Evolutionary conservation across 2,113 vertebrate genomes (phyloP).

Genomic region (Notechis scutatus): DNA sequence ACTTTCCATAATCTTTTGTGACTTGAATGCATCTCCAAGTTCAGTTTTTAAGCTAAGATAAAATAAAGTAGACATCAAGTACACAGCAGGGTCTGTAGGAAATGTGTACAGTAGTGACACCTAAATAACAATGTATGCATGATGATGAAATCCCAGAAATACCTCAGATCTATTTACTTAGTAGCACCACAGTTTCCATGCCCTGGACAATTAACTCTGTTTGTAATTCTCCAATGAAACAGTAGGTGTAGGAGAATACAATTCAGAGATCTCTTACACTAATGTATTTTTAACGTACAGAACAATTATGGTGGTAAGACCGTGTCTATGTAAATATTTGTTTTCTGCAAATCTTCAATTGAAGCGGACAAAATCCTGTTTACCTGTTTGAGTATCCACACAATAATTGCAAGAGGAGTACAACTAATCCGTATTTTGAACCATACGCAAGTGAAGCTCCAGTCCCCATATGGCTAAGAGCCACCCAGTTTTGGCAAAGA

Average conservation of each 20-base stretch:
- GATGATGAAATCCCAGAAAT: not conserved
- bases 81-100: not conserved
- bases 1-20: not conserved
- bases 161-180: not conserved
- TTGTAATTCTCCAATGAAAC: not conserved
- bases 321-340: not conserved
- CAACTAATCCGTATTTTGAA: slow-evolving; percentile 10
- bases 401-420: slow-evolving; percentile 1
- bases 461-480: slow-evolving; percentile 19
- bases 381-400: not conserved
- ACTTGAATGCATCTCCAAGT: not conserved
- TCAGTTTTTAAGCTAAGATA: not conserved
- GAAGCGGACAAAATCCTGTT: not conserved
- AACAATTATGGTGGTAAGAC: not conserved
- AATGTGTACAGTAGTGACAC: not conserved
- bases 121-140: not conserved
- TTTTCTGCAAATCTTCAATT: not conserved
- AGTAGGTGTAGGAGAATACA: not conserved
- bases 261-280: not conserved
- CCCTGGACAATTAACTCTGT: not conserved
- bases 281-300: not conserved
- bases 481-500: slow-evolving; percentile 10
- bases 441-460: slow-evolving; percentile 11
- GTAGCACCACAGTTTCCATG: not conserved
- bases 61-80: not conserved